Evolutionary conservation across 1,140 invertebrate genomes (phyloP), one percentile per base, ranked within the genome.

Genomic region (Tribolium madens): DNA sequence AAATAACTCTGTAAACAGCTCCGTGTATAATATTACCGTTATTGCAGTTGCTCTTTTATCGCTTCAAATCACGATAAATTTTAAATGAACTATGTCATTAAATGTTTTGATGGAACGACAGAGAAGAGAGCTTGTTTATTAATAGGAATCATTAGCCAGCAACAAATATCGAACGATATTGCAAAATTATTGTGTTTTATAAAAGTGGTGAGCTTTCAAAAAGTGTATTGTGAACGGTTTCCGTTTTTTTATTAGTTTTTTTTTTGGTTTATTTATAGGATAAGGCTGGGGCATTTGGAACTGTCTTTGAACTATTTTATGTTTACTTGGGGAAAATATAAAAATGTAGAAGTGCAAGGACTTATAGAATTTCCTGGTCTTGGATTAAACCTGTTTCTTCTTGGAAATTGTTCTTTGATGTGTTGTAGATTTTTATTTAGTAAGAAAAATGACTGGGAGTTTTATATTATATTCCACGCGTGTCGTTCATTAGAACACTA

Each of bases 401-500:
- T 42, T 5, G n/a, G 21, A 26, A 42, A 42, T 14, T 64, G 26
- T 64, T 33, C 15, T 53, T 26, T 60, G 10, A 14, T 26, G 21
- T 64, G 26, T 64, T 64, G 26, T 36, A 64, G 26, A 64, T 64
- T 64, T 60, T 60, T 60, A 6, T 21, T 60, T 60, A 12, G 26
- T 4, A 64, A 33, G 57, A 64, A 64, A 64, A 64, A 64, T 36
- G 26, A 64, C 57, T 26, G 3, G 14, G 6, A 21, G 26, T 14
- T 64, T 10, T 26, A 18, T n/a, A 31, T 64, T 64, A 64, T 64
- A 64, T 64, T 64, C 57, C 21, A 13, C 33, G 57, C 13, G 57
- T 64, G 57, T 64, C 57, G 21, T 64, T 64, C 57, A 64, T 64
- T 64, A 64, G 26, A 64, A 64, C 57, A 64, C 57, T 13, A 13